Conservation (phyloP, 1,140 invertebrate genomes). For the Contarinia nasturtii region DNA sequence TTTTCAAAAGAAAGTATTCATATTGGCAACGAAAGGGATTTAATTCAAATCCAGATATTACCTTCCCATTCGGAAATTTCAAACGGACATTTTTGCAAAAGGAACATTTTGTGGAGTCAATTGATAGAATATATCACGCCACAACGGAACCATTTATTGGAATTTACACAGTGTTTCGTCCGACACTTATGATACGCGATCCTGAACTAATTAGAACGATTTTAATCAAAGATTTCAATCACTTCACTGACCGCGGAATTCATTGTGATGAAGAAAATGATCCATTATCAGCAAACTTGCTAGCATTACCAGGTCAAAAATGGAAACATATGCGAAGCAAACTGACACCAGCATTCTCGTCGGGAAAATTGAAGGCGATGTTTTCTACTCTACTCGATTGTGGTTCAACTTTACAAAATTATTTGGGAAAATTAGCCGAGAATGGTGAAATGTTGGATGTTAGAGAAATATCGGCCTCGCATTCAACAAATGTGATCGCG, state of each 20-base stretch:
- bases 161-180: conserved; percentile 12
- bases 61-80: background rate
- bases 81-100: background rate
- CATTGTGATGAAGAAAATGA: conserved; percentile 20
- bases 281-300: conserved; percentile 23
- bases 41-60: too few relatives aligned
- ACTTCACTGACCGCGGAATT: conserved; percentile 13
- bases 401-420: conserved; percentile 8
- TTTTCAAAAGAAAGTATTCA: too few relatives aligned
- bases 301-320: conserved; percentile 22
- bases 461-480: conserved; percentile 19
- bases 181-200: conserved; percentile 13
- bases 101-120: too few relatives aligned
- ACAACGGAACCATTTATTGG: conserved; percentile 9
- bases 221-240: too few relatives aligned
- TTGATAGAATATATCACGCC: conserved; percentile 7
- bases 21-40: too few relatives aligned
- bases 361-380: conserved; percentile 28
- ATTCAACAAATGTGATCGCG: conserved; percentile 26
- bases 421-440: background rate
- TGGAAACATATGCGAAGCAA: conserved; percentile 31
- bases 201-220: conserved; percentile 21
- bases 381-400: conserved; percentile 21
- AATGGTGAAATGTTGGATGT: conserved; percentile 11
- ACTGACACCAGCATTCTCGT: too few relatives aligned